Conservation (phyloP, 2,113 vertebrate species). For the Patagioenas fasciata region DNA sequence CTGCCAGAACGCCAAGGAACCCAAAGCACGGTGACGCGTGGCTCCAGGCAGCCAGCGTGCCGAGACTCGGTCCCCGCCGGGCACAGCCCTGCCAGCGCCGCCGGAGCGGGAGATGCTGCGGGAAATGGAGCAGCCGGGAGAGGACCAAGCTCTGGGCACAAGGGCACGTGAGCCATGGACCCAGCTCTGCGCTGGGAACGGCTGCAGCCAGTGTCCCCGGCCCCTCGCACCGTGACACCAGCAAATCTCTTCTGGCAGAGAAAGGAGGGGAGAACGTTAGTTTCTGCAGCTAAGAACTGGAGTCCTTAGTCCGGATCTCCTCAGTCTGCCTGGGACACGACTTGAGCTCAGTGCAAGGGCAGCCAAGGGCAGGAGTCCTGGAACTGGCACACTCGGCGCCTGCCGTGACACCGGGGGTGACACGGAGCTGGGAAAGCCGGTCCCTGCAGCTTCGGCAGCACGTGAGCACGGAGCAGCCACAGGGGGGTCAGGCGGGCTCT, state of each 20-base stretch:
- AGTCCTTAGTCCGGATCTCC: neutral
- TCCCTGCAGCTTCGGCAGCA: neutral
- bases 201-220: rapidly evolving
- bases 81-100: no score
- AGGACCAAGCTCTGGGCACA: neutral
- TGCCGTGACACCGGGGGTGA: neutral
- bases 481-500: neutral
- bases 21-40: no score
- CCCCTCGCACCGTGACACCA: rapidly evolving
- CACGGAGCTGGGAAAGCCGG: neutral
- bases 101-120: neutral
- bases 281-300: neutral
- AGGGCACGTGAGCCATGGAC: neutral
- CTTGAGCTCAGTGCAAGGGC: neutral
- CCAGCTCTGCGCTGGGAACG: rapidly evolving
- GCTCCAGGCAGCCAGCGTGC: no score
- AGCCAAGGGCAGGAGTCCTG: neutral
- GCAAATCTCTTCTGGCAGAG: no score
- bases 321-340: neutral
- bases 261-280: neutral
- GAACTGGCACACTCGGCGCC: no score
- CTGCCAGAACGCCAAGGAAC: no score
- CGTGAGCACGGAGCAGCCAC: neutral
- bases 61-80: no score
- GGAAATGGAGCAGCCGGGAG: neutral